Conservation (phyloP, 1,140 invertebrate genomes). For the Scylla paramamosain region DNA sequence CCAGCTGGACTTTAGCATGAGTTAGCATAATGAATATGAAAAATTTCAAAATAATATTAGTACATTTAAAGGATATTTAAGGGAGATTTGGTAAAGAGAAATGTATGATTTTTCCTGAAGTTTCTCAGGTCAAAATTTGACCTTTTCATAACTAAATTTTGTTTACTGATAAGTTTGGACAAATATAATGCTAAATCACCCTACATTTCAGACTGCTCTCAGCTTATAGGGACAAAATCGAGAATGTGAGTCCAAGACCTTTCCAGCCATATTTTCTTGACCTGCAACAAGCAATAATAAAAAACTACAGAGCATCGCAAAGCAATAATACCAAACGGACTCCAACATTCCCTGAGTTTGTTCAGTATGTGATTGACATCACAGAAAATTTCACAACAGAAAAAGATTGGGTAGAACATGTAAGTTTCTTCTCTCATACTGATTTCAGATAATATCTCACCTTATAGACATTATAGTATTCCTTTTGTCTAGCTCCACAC, state of each 20-base stretch:
- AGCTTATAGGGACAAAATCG: slow-evolving; percentile 63
- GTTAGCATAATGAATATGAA: not conserved
- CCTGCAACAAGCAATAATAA: slow-evolving; percentile 58
- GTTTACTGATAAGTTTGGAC: not conserved
- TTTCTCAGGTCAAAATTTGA: too few species aligned
- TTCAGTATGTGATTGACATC: slow-evolving; percentile 62
- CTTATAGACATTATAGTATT: too few species aligned
- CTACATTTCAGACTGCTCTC: slow-evolving; percentile 50
- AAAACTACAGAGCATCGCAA: not conserved
- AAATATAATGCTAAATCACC: not conserved
- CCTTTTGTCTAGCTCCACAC: too few species aligned
- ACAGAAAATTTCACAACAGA: slow-evolving; percentile 53
- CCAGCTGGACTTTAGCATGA: not conserved
- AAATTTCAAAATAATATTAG: not conserved
- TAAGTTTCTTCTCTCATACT: not conserved
- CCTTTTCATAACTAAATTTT: not conserved
- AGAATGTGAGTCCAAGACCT: slow-evolving; percentile 36
- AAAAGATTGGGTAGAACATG: slow-evolving; percentile 58
- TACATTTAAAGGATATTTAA: not conserved
- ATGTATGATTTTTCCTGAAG: too few species aligned
- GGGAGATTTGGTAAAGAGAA: too few species aligned
- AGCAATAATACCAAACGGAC: not conserved
- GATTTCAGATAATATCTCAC: too few species aligned
- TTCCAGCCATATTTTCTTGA: slow-evolving; percentile 60
- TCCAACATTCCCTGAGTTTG: slow-evolving; percentile 66